phyloP scores from a whole-genome alignment of 2,797 vertebrate genomes.

The Macropodus opercularis region DNA sequence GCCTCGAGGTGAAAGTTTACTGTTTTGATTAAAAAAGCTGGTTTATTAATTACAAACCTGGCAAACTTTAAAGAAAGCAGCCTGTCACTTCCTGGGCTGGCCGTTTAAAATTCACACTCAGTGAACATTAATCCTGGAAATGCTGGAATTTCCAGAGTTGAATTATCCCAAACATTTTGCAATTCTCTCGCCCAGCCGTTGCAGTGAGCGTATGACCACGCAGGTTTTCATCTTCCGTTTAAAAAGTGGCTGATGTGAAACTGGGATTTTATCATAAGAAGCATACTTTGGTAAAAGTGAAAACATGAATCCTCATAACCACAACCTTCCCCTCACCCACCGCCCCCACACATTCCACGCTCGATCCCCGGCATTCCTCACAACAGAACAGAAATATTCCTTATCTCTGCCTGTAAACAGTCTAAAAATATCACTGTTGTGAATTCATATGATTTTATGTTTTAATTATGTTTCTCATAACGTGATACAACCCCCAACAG shows the following conservation, averaged over 20 bases:
- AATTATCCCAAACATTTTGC: constrained; percentile 1
- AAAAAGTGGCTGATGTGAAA: constrained; percentile 4
- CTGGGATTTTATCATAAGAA: background rate
- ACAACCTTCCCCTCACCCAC: background rate
- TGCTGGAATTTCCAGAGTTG: constrained; percentile 18
- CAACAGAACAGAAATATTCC: background rate
- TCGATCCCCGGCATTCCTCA: background rate
- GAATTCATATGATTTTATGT: too few relatives aligned
- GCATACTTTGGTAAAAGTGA: constrained; percentile 1
- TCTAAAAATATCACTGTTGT: too few relatives aligned
- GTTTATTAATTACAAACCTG: background rate
- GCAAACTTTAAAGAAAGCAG: background rate
- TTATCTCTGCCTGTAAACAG: too few relatives aligned
- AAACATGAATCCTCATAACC: background rate
- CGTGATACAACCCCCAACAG: too few relatives aligned
- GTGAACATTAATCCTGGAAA: background rate
- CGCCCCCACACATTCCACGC: too few relatives aligned
- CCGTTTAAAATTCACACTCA: background rate
- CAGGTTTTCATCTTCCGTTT: background rate
- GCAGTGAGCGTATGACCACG: too few relatives aligned
- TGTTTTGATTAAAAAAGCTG: background rate
- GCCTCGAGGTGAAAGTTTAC: background rate
- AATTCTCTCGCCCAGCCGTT: constrained; percentile 1
- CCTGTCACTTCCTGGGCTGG: constrained; percentile 1
- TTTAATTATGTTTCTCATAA: too few relatives aligned